These are phyloP conservation scores for Schlechtendalia chinensis DNA, from an alignment of 1,140 invertebrate species.

Conservation along the genomic window DNA sequence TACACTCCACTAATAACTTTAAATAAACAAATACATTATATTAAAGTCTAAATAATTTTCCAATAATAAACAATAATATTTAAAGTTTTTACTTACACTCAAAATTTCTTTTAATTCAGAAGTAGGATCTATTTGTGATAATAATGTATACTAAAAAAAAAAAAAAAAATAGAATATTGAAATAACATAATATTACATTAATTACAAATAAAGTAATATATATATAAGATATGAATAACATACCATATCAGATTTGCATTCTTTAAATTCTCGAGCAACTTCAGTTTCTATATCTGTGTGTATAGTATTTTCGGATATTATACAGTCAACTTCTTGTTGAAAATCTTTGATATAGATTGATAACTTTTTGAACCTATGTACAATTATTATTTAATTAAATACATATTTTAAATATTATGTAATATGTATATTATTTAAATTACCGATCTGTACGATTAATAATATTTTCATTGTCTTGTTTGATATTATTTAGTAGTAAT, in stretches of 20 bases:
- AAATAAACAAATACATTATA: conserved; percentile 21
- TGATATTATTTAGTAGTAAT: conserved; percentile 6
- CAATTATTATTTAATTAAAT: background rate
- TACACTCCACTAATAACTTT: conserved; percentile 29
- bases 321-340: background rate
- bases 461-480: conserved; percentile 15
- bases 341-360: conserved; percentile 31
- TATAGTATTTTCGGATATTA: conserved; percentile 20
- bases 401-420: background rate
- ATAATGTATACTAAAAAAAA: conserved; percentile 27
- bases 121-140: conserved; percentile 15
- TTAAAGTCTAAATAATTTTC: no score
- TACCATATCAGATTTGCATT: conserved; percentile 42
- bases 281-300: conserved; percentile 3
- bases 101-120: conserved; percentile 20
- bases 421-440: background rate
- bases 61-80: background rate
- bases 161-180: background rate
- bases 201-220: background rate
- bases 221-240: background rate
- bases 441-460: conserved; percentile 21
- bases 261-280: conserved; percentile 29
- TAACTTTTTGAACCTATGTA: background rate
- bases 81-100: conserved; percentile 6
- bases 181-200: background rate